These are phyloP conservation scores for Microplitis demolitor DNA, from an alignment of 1,140 invertebrate species.

Conservation along the genomic window DNA sequence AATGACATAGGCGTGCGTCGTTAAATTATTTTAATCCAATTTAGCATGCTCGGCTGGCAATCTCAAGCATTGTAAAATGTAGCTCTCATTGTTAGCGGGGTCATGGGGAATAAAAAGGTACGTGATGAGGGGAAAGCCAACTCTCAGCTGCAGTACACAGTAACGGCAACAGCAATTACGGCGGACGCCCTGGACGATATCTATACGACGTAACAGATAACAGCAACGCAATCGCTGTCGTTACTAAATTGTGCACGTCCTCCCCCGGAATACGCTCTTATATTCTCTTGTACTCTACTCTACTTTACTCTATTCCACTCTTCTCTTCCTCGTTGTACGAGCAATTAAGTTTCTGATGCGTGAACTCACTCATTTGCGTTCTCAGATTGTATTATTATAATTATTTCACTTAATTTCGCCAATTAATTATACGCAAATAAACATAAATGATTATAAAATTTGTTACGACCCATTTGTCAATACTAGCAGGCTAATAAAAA, in stretches of 20 bases:
- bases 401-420: too few relatives aligned
- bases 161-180: constrained; percentile 7
- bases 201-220: constrained; percentile 21
- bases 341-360: constrained; percentile 22
- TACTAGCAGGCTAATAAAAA: too few relatives aligned
- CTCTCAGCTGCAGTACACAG: neutral
- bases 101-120: neutral
- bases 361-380: neutral
- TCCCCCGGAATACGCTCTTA: neutral
- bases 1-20: too few relatives aligned
- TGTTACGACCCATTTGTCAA: too few relatives aligned
- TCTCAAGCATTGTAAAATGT: neutral
- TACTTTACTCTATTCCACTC: neutral
- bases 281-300: neutral
- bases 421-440: too few relatives aligned
- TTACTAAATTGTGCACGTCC: constrained; percentile 28
- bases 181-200: neutral
- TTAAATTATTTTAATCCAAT: constrained; percentile 1
- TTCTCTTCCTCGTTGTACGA: constrained; percentile 9
- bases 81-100: neutral
- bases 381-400: too few relatives aligned
- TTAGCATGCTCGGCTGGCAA: neutral
- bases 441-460: too few relatives aligned
- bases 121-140: neutral
- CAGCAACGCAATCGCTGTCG: constrained; percentile 17